phyloP scores from a whole-genome alignment of 2,113 vertebrate genomes.

The Engystomops pustulosus region DNA sequence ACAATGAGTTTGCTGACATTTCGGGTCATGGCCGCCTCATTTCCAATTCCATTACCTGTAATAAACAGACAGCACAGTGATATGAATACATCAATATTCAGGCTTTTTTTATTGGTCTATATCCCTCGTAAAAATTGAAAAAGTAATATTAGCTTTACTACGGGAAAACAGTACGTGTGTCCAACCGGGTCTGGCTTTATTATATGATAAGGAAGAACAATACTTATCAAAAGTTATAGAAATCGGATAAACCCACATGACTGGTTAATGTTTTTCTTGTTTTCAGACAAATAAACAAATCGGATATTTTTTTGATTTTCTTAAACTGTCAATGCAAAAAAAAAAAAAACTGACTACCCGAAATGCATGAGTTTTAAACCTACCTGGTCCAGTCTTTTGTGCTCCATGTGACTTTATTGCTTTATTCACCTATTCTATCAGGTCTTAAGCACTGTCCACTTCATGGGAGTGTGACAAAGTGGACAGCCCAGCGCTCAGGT shows the following conservation, averaged over 20 bases:
- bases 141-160: slow-evolving; percentile 8
- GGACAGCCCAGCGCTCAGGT: too few relatives aligned
- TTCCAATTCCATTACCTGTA: slow-evolving; percentile 81
- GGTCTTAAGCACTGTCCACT: too few relatives aligned
- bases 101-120: neutral
- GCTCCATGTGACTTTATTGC: too few relatives aligned
- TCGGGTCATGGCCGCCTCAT: slow-evolving; percentile 88
- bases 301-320: too few relatives aligned
- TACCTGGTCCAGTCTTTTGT: too few relatives aligned
- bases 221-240: neutral
- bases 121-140: neutral
- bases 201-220: slow-evolving; percentile 1
- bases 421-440: too few relatives aligned
- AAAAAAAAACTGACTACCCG: too few relatives aligned
- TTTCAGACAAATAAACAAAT: too few relatives aligned
- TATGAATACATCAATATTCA: slow-evolving; percentile 1
- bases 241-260: slow-evolving; percentile 12
- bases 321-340: too few relatives aligned
- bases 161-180: neutral
- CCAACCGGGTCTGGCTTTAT: neutral
- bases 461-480: too few relatives aligned
- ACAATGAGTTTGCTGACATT: slow-evolving; percentile 90
- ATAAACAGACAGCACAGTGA: slow-evolving; percentile 29
- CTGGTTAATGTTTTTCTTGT: too few relatives aligned
- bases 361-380: too few relatives aligned